Percentiles rank a stretch among this genome's conserved stretches.
These are phyloP conservation scores for Podarcis muralis DNA, from an alignment of 2,113 vertebrate genomes.

Conservation along the genomic window DNA sequence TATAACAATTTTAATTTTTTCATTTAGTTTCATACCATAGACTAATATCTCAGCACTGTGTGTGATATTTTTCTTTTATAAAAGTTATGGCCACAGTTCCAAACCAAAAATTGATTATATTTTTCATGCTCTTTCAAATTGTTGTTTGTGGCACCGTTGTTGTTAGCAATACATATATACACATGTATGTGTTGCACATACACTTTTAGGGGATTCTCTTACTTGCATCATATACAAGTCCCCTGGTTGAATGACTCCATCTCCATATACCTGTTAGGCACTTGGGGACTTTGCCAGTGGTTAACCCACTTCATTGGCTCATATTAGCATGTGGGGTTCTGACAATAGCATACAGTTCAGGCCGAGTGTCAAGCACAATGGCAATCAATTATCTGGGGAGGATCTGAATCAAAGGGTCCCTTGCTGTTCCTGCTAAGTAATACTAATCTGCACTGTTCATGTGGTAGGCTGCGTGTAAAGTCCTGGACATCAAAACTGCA, in stretches of 20 bases:
- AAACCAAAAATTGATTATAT: background rate
- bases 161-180: background rate
- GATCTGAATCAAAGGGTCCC: background rate
- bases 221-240: background rate
- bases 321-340: background rate
- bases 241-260: background rate
- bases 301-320: background rate
- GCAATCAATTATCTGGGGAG: background rate
- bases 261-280: background rate
- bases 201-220: background rate
- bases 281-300: background rate
- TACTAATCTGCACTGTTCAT: background rate
- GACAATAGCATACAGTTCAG: background rate
- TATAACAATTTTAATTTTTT: constrained; percentile 61
- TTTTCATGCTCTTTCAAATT: background rate
- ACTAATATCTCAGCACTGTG: constrained; percentile 38
- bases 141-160: background rate
- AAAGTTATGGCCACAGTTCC: background rate
- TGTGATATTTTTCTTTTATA: background rate
- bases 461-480: background rate
- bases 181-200: background rate
- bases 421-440: background rate
- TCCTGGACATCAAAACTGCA: background rate
- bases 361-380: background rate
- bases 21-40: constrained; percentile 62